phyloP scores from a whole-genome alignment of 2,113 vertebrate genomes.

The Onychostruthus taczanowskii region DNA sequence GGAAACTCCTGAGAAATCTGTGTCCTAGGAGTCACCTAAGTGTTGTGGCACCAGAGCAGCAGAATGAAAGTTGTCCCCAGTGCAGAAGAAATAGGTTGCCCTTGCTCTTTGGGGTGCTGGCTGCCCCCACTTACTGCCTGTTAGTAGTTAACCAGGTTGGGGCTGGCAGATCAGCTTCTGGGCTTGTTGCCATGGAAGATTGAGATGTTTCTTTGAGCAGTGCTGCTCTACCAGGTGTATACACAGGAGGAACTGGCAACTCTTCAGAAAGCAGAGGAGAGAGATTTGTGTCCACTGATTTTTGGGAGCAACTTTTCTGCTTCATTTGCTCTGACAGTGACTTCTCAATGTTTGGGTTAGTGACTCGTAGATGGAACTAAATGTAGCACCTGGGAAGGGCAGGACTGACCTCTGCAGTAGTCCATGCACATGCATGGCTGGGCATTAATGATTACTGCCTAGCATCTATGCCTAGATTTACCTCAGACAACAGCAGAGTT shows the following conservation, averaged over 20 bases:
- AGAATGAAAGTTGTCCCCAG: not conserved
- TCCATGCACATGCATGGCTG: not conserved
- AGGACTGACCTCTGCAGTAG: not conserved
- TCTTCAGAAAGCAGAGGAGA: constrained; percentile 39
- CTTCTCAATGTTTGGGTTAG: not conserved
- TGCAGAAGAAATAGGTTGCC: not conserved
- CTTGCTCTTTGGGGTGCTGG: not conserved
- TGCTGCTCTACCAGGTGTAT: constrained; percentile 49
- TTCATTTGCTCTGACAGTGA: constrained; percentile 35
- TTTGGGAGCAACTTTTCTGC: constrained; percentile 45
- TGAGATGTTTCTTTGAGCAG: constrained; percentile 45
- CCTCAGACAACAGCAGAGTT: not conserved
- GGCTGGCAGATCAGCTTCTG: constrained; percentile 42
- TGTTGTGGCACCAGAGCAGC: not conserved
- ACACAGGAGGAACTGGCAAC: constrained; percentile 61
- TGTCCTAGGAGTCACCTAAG: not conserved
- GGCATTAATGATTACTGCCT: not conserved
- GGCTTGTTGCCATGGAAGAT: constrained; percentile 51
- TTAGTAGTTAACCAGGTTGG: not conserved
- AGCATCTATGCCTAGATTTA: not conserved
- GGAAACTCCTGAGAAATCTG: not conserved
- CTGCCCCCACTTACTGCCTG: not conserved
- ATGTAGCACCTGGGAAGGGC: not conserved
- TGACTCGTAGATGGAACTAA: not conserved
- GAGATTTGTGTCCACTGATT: constrained; percentile 29